Evolutionary conservation across 2,797 vertebrate genomes (phyloP), one percentile per base, ranked within the genome.

Genomic region (Onychomys leucogaster): DNA sequence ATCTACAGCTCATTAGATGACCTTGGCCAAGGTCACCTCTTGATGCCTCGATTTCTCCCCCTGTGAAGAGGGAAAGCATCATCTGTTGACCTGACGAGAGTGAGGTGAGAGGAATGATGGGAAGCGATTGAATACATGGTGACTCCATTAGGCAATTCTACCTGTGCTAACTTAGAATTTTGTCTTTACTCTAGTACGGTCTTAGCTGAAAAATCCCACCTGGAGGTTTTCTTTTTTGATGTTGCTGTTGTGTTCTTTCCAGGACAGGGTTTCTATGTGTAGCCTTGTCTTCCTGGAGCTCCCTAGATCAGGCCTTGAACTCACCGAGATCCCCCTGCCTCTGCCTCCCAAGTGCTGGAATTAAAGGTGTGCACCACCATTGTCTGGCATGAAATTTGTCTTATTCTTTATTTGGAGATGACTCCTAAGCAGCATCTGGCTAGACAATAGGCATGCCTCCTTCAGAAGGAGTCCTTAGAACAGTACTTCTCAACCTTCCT

Each of bases 101-200:
- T 65, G 46, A 73, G 32, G 19, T 59, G 77, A n/a, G 61, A 37
- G 49, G 90, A 90, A 88, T 67, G 49, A 43, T 10, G 11, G 16
- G 65, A 41, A 75, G 37, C 63, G 76, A 94, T 19, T 57, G 32
- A 17, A 61, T 61, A 76, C 37, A 17, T 11, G 73, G 41, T 41
- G 63, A 67, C 61, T 91, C 16, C 23, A 32, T 57, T 43, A 55
- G 43, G 27, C 84, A 78, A 95, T 69, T 89, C 49, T 63, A 63
- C 59, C 27, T 9, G 43, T 12, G 16, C 59, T 41, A 82, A 41
- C 63, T 88, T 75, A 92, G 71, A 63, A 65, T 91, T 92, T 34
- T 29, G 65, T 90, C 87, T 88, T 78, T 92, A 83, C 82, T 77
- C 37, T n/a, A 90, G 10, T n/a, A 67, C 65, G 84, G 89, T 78